Conservation (phyloP, 2,888 invertebrate genomes). For the Synergus gifuensis region DNA sequence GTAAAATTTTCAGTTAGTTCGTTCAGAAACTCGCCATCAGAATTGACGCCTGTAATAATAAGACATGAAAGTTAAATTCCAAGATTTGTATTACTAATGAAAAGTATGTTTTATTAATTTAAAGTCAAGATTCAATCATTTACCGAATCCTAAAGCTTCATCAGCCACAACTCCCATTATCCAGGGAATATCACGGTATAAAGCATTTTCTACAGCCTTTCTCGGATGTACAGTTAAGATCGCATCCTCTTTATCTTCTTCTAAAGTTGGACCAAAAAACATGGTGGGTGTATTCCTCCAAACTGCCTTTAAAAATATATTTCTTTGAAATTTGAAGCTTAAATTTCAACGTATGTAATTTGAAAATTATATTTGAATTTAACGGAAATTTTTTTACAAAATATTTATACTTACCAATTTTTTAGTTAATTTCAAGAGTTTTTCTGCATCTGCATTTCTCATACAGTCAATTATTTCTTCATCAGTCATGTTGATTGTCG, state of each 20-base stretch:
- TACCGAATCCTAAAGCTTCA: constrained; percentile 67
- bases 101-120: neutral
- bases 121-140: constrained; percentile 41
- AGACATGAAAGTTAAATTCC: neutral
- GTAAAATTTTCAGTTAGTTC: constrained; percentile 58
- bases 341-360: neutral
- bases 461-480: constrained; percentile 55
- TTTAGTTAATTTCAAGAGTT: neutral
- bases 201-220: constrained; percentile 53
- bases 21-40: neutral
- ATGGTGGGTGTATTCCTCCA: constrained; percentile 55
- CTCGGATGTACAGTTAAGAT: constrained; percentile 67
- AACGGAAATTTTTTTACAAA: neutral
- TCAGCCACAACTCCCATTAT: constrained; percentile 66
- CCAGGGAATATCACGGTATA: constrained; percentile 70
- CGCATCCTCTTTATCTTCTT: constrained; percentile 66
- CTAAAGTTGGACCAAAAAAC: constrained; percentile 68
- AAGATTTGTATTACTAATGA: neutral
- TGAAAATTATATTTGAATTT: neutral
- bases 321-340: neutral
- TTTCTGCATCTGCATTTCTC: constrained; percentile 44
- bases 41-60: neutral
- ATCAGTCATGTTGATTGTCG: constrained; percentile 11
- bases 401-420: constrained; percentile 50
- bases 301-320: constrained; percentile 44